Evolutionary conservation across 2,888 invertebrate genomes (phyloP), one percentile per base, ranked within the genome.

Genomic region (Brassicogethes aeneus): DNA sequence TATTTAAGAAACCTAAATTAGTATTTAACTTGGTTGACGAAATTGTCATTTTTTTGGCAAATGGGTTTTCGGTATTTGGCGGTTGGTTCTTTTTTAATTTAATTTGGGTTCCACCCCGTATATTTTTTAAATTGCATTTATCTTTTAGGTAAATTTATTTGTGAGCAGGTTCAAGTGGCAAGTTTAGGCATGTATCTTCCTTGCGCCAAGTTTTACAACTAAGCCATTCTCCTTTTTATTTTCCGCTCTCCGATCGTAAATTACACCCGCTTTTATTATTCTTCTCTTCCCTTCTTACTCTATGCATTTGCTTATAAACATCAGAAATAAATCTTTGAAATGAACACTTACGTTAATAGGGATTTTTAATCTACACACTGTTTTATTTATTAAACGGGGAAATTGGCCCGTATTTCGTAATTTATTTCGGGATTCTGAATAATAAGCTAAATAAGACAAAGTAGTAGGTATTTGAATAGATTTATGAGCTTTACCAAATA

Each of bases 91-190:
- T n/a, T n/a, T n/a, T n/a, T n/a, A n/a, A n/a, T n/a, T n/a, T n/a
- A n/a, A n/a, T n/a, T n/a, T n/a, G n/a, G n/a, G n/a, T n/a, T n/a
- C n/a, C n/a, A n/a, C n/a, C n/a, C n/a, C n/a, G n/a, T n/a, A n/a
- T n/a, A n/a, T n/a, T n/a, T n/a, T n/a, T n/a, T n/a, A n/a, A n/a
- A n/a, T 23, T 23, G 10, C 45, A 54, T 54, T 54, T 48, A 51
- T 52, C 54, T 54, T 44, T 39, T 34, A 42, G 37, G 29, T 41
- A 47, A 50, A 54, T 54, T 52, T 54, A 54, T 54, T 50, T 47
- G 36, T 47, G 45, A 41, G 39, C 41, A 46, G 48, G 54, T 48
- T 48, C 48, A 47, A 52, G 48, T 52, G 47, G 41, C 43, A 23
- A 46, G 46, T 50, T 50, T 45, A 48, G 44, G 42, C 51, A 51